These are phyloP conservation scores for Pocota personata DNA, from an alignment of 2,888 invertebrate genomes.

Conservation along the genomic window DNA sequence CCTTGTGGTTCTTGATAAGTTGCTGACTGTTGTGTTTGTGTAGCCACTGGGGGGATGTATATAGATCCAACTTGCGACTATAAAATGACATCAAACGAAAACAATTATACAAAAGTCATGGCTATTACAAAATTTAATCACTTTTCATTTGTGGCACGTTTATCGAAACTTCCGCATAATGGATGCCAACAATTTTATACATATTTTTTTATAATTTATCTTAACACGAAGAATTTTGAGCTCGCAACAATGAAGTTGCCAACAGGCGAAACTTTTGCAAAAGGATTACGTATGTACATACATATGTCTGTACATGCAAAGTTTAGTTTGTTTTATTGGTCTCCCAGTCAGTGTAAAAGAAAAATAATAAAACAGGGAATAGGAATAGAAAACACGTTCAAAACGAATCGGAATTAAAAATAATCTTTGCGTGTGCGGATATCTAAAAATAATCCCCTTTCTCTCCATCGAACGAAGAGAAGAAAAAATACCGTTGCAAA, in stretches of 20 bases:
- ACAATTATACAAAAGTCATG: conserved; percentile 3
- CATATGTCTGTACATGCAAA: conserved; percentile 1
- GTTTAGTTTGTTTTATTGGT: conserved; percentile 3
- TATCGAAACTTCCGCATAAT: conserved; percentile 55
- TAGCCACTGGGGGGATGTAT: conserved; percentile 85
- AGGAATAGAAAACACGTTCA: conserved; percentile 36
- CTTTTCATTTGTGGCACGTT: conserved; percentile 24
- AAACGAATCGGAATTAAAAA: conserved; percentile 28
- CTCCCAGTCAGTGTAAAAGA: conserved; percentile 8
- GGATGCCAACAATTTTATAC: conserved; percentile 24
- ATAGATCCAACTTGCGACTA: conserved; percentile 84
- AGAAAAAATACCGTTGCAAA: neutral
- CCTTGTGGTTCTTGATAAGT: conserved; percentile 83
- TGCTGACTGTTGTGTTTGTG: conserved; percentile 82
- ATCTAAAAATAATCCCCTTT: conserved; percentile 53
- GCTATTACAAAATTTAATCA: conserved; percentile 3
- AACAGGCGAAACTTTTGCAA: conserved; percentile 44
- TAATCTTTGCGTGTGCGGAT: conserved; percentile 67
- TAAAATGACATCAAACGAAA: conserved; percentile 5
- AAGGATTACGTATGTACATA: conserved; percentile 32
- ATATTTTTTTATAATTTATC: neutral
- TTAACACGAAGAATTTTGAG: neutral
- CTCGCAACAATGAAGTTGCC: conserved; percentile 16
- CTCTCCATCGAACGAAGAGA: neutral
- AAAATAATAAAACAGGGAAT: conserved; percentile 26